These are phyloP conservation scores for Calameuta filiformis DNA, from an alignment of 2,888 invertebrate species.

Conservation along the genomic window DNA sequence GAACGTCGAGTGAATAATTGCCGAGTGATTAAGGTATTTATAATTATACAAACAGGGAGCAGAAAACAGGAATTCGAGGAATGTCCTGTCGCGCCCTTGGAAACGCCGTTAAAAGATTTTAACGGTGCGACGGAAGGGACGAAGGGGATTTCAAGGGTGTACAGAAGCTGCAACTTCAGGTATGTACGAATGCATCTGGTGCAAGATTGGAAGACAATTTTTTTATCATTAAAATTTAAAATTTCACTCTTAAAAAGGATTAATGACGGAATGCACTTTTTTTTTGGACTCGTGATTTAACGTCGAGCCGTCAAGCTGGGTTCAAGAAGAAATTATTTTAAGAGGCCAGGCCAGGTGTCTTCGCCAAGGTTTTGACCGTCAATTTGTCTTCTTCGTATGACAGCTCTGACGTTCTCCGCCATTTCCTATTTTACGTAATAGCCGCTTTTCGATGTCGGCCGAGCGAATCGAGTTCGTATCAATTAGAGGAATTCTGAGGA, in stretches of 20 bases:
- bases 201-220: background rate
- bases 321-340: constrained; percentile 35
- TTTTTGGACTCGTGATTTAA: background rate
- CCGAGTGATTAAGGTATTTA: constrained; percentile 9
- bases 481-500: constrained; percentile 13
- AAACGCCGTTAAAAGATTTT: background rate
- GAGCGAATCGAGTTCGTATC: constrained; percentile 13
- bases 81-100: background rate
- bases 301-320: background rate
- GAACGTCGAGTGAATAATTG: constrained; percentile 9
- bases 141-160: too few relatives aligned
- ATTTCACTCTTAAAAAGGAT: background rate
- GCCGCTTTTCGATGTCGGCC: background rate
- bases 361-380: constrained; percentile 36
- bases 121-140: too few relatives aligned
- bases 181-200: background rate
- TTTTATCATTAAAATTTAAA: background rate
- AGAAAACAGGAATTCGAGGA: background rate
- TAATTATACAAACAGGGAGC: constrained; percentile 17
- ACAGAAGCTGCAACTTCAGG: too few relatives aligned
- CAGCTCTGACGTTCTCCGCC: constrained; percentile 22
- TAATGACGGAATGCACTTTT: background rate
- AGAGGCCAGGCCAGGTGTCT: constrained; percentile 22
- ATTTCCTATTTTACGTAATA: constrained; percentile 25
- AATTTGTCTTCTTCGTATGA: constrained; percentile 30